A percentile compares a stretch with the other conserved stretches of the same genome.
phyloP scores from a whole-genome alignment of 2,797 vertebrate genomes.

The Phoxinus dragarum region DNA sequence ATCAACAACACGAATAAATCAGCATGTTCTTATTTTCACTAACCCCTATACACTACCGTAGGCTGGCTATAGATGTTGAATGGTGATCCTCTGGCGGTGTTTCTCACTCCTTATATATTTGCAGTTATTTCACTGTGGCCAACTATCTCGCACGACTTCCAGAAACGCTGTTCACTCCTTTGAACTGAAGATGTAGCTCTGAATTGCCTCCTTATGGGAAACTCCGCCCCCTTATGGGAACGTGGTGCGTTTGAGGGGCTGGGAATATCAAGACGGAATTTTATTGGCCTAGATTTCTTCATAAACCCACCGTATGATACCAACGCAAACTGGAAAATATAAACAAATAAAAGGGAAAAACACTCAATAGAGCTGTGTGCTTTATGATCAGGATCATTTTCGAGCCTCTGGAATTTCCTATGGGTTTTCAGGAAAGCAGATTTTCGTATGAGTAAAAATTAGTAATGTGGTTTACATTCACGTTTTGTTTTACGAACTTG shows the following conservation, averaged over 20 bases:
- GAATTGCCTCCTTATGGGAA: not conserved
- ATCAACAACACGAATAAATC: not conserved
- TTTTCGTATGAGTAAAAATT: not conserved
- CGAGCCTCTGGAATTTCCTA: not conserved
- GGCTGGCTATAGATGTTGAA: not conserved
- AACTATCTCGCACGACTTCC: not conserved
- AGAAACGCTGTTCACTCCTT: not conserved
- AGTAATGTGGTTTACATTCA: too few relatives aligned
- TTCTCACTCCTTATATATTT: not conserved
- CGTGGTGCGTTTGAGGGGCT: not conserved
- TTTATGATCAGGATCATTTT: not conserved
- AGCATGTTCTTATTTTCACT: not conserved
- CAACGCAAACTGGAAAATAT: slow-evolving; percentile 20
- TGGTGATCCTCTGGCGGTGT: not conserved
- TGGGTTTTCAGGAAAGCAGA: not conserved
- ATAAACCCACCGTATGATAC: not conserved
- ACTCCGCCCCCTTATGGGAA: slow-evolving; percentile 11
- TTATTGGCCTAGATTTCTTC: slow-evolving; percentile 18
- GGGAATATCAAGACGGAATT: not conserved
- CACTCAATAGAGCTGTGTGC: not conserved
- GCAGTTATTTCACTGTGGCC: not conserved
- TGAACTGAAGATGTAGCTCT: slow-evolving; percentile 8
- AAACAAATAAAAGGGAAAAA: not conserved
- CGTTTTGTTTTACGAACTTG: not conserved
- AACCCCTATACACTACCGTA: not conserved